These are phyloP conservation scores for Furnarius figulus DNA, from an alignment of 2,113 vertebrate genomes.

Conservation along the genomic window DNA sequence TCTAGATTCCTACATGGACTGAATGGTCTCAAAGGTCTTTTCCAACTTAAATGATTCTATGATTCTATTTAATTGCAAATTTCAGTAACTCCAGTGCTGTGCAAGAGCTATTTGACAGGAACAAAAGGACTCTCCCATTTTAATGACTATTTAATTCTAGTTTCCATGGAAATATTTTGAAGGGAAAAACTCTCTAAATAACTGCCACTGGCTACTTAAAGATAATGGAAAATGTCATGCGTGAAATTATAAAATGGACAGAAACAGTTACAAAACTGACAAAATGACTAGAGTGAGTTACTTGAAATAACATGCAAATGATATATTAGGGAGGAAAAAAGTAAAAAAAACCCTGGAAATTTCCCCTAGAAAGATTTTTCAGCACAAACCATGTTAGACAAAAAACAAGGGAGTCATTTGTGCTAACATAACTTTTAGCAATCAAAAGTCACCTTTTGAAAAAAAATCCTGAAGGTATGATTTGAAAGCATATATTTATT, in stretches of 20 bases:
- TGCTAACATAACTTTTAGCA: not conserved
- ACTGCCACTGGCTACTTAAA: slow-evolving; percentile 31
- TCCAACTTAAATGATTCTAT: not conserved
- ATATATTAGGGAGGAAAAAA: not conserved
- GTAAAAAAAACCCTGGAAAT: not conserved
- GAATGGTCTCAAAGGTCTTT: not conserved
- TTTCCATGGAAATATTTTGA: slow-evolving; percentile 45
- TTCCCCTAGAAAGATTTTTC: not conserved
- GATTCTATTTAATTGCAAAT: not conserved
- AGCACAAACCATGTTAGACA: not conserved
- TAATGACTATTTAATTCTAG: slow-evolving; percentile 14
- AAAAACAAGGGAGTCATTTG: not conserved
- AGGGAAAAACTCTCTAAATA: slow-evolving; percentile 19
- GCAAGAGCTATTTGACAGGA: not conserved
- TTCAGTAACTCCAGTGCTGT: not conserved
- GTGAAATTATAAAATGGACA: slow-evolving; percentile 31
- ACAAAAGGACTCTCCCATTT: not conserved
- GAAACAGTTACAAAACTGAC: not conserved
- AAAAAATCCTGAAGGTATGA: not conserved
- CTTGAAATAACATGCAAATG: not conserved
- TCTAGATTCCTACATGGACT: not conserved
- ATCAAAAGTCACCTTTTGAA: not conserved
- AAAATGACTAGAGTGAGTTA: not conserved
- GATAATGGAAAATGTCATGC: slow-evolving; percentile 38
- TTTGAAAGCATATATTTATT: not conserved